A percentile compares a stretch with the other conserved stretches of the same genome.
These are phyloP conservation scores for Thaumetopoea pityocampa DNA, from an alignment of 1,140 invertebrate genomes.

Conservation along the genomic window DNA sequence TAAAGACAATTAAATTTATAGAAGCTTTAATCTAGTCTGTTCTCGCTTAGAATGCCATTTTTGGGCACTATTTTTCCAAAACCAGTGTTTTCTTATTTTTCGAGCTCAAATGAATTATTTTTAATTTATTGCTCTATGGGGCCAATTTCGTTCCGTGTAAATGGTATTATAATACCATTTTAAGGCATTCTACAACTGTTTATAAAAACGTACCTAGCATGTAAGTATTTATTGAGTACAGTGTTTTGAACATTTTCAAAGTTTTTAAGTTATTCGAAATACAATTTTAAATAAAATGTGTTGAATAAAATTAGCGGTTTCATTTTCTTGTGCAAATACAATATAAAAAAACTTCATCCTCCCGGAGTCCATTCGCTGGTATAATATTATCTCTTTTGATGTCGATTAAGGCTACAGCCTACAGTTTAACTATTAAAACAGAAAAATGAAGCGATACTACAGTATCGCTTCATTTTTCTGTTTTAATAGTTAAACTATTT, in stretches of 20 bases:
- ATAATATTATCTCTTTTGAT: too few species aligned
- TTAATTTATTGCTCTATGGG: constrained; percentile 53
- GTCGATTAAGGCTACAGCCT: too few species aligned
- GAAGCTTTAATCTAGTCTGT: constrained; percentile 74
- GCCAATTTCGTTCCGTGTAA: constrained; percentile 58
- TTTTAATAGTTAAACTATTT: too few species aligned
- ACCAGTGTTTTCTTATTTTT: constrained; percentile 44
- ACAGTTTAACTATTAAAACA: too few species aligned
- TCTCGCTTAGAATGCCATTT: constrained; percentile 63
- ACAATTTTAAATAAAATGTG: constrained; percentile 69
- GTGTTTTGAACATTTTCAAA: constrained; percentile 64
- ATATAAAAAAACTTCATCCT: too few species aligned
- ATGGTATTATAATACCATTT: constrained; percentile 34
- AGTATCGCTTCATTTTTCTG: too few species aligned
- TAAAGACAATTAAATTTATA: constrained; percentile 55
- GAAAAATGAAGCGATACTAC: too few species aligned
- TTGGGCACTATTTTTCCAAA: constrained; percentile 38
- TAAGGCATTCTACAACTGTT: constrained; percentile 34
- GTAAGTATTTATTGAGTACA: constrained; percentile 74
- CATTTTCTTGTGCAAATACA: too few species aligned
- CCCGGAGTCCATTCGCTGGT: too few species aligned
- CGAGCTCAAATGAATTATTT: constrained; percentile 34
- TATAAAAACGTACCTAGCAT: constrained; percentile 50
- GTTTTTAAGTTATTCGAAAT: constrained; percentile 71
- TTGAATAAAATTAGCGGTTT: constrained; percentile 44